Conservation (phyloP, 2,797 vertebrate genomes). For the Catostomus latipinnis region DNA sequence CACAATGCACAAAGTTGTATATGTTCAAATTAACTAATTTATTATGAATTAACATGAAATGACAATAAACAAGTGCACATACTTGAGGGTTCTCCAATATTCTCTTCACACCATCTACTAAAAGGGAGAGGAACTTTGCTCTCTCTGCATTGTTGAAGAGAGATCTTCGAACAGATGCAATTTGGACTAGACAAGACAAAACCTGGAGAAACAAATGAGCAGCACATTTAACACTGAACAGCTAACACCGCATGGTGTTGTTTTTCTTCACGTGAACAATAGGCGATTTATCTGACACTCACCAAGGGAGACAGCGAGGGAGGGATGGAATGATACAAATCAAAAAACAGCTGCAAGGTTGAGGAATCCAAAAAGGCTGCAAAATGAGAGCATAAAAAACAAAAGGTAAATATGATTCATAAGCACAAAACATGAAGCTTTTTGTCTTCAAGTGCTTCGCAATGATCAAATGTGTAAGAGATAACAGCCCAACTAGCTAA, state of each 20-base stretch:
- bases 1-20: no score
- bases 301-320: conserved; percentile 98
- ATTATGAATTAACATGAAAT: no score
- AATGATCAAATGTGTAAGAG: no score
- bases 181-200: conserved; percentile 96
- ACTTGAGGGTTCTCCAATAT: conserved; percentile 98
- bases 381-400: neutral
- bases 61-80: conserved; percentile 6
- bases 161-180: conserved; percentile 94
- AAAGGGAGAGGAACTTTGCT: conserved; percentile 95
- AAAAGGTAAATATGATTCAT: neutral
- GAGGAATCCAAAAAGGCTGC: conserved; percentile 97
- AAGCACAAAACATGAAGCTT: no score
- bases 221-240: neutral
- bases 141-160: conserved; percentile 98
- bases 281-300: conserved; percentile 70
- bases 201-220: conserved; percentile 76
- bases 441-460: no score
- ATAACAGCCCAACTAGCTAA: no score
- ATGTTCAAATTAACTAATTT: no score
- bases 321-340: conserved; percentile 99
- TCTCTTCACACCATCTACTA: conserved; percentile 97
- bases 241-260: neutral
- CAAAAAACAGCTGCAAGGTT: conserved; percentile 98
- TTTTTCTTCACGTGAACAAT: neutral